Conservation (phyloP, 2,888 invertebrate genomes). For the Hipparchia sbordonii region DNA sequence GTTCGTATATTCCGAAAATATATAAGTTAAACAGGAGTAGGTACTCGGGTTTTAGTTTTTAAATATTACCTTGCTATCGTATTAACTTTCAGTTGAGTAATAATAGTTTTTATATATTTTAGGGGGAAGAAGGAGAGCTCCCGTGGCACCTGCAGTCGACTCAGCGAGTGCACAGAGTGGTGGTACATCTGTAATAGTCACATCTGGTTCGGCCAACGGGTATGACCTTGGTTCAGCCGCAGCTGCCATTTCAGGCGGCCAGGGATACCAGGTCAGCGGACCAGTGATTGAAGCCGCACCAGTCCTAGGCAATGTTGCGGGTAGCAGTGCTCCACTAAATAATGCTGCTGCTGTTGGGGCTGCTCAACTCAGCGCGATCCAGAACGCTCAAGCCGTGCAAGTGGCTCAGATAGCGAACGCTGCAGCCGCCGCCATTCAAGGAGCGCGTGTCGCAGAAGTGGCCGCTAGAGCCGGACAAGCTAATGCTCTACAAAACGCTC, state of each 20-base stretch:
- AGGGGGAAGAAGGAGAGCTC: conserved; percentile 46
- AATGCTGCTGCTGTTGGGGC: conserved; percentile 72
- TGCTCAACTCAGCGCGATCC: conserved; percentile 74
- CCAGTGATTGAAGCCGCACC: conserved; percentile 18
- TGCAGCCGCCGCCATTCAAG: conserved; percentile 74
- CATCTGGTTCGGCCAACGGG: conserved; percentile 22
- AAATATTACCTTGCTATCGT: too few relatives aligned
- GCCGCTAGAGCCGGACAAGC: conserved; percentile 71
- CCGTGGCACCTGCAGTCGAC: conserved; percentile 51
- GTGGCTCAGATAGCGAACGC: conserved; percentile 72
- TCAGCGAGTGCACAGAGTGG: conserved; percentile 58
- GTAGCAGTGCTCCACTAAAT: conserved; percentile 58
- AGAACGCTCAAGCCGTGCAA: conserved; percentile 74
- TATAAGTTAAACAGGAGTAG: too few relatives aligned
- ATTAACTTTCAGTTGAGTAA: background rate
- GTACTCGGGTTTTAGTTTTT: too few relatives aligned
- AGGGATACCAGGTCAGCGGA: conserved; percentile 24
- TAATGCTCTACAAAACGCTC: conserved; percentile 72
- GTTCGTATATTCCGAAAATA: too few relatives aligned
- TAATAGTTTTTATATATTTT: conserved; percentile 18
- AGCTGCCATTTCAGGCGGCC: conserved; percentile 28
- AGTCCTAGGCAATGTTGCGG: conserved; percentile 32
- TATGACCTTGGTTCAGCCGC: conserved; percentile 34
- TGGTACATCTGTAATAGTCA: conserved; percentile 41
- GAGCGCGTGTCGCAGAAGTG: conserved; percentile 70